phyloP scores from a whole-genome alignment of 2,888 invertebrate species.

The Drosophila neutralis region DNA sequence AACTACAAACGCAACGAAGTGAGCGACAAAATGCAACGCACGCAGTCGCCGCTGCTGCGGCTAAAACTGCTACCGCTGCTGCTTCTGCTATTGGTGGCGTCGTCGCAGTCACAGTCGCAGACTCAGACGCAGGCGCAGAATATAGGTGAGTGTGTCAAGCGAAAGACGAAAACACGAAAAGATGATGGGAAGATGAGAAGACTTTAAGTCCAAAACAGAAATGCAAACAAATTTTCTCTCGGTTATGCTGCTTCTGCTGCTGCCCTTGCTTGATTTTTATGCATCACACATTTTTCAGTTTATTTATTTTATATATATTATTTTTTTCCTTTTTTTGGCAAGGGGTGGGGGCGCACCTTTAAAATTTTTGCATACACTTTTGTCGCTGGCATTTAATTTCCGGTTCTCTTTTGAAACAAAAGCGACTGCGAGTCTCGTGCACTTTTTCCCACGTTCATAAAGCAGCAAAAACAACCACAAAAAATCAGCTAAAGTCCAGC shows the following conservation, averaged over 20 bases:
- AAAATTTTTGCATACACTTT: constrained; percentile 64
- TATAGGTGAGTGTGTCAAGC: constrained; percentile 84
- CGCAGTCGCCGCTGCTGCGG: constrained; percentile 64
- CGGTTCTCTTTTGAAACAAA: constrained; percentile 67
- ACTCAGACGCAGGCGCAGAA: constrained; percentile 80
- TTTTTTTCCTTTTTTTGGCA: too few relatives aligned
- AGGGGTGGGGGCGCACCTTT: constrained; percentile 40
- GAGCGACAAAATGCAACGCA: constrained; percentile 70
- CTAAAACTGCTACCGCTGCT: constrained; percentile 24
- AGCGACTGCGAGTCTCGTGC: constrained; percentile 42
- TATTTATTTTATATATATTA: constrained; percentile 1
- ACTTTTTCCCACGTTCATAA: constrained; percentile 78
- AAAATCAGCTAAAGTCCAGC: constrained; percentile 40
- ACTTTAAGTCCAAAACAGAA: constrained; percentile 21
- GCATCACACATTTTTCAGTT: constrained; percentile 42
- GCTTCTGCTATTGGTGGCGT: constrained; percentile 62
- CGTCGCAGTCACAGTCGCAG: constrained; percentile 41
- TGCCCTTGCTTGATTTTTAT: constrained; percentile 25
- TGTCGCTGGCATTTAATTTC: constrained; percentile 58
- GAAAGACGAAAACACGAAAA: constrained; percentile 33
- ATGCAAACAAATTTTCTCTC: constrained; percentile 71
- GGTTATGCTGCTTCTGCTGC: constrained; percentile 23
- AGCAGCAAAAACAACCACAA: constrained; percentile 27
- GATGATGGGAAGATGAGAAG: constrained; percentile 12
- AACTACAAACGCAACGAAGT: constrained; percentile 26